phyloP scores from a whole-genome alignment of 2,113 vertebrate genomes.

The Thalassarche chlororhynchos region DNA sequence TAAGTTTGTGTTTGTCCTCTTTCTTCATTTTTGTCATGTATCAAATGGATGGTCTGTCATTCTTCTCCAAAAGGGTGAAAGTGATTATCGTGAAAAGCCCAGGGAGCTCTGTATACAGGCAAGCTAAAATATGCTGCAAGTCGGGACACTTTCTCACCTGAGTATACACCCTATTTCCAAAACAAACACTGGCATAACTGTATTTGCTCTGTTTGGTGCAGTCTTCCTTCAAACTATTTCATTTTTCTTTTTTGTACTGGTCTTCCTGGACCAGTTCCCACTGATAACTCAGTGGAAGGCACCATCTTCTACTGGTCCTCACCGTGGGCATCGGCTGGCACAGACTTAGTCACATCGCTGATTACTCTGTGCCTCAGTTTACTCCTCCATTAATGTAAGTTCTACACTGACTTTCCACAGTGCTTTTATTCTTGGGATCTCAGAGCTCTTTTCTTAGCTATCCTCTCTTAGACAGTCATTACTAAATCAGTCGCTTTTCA shows the following conservation, averaged over 20 bases:
- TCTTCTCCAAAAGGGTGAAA: background rate
- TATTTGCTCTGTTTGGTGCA: background rate
- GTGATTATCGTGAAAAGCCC: background rate
- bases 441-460: background rate
- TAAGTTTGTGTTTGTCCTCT: background rate
- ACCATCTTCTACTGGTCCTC: background rate
- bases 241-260: background rate
- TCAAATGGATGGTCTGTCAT: background rate
- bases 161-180: background rate
- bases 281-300: background rate
- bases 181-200: background rate
- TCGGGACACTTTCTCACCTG: background rate
- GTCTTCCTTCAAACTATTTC: background rate
- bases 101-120: background rate
- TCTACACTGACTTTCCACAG: background rate
- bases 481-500: background rate
- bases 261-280: background rate
- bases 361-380: background rate
- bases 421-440: background rate
- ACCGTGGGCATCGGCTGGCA: background rate
- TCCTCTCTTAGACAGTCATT: background rate
- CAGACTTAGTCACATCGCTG: background rate
- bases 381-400: background rate
- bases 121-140: background rate
- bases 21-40: background rate